A percentile compares a stretch with the other conserved stretches of the same genome.
phyloP scores from a whole-genome alignment of 2,113 vertebrate genomes.

The Pygoscelis antarcticus region DNA sequence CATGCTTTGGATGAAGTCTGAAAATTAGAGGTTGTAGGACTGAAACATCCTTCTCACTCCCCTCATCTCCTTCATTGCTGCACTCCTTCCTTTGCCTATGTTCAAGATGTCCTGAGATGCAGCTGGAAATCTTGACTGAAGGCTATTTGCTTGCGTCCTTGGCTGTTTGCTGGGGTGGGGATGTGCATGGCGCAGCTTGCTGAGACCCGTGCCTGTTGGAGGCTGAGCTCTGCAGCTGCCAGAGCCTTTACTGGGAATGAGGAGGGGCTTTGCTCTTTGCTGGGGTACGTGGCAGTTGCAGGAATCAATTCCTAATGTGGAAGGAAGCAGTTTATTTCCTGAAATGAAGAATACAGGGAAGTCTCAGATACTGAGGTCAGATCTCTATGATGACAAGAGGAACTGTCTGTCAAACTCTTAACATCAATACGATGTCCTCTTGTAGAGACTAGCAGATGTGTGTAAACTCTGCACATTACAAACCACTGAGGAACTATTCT shows the following conservation, averaged over 20 bases:
- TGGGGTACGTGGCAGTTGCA: not conserved
- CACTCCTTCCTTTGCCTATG: not conserved
- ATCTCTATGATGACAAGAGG: not conserved
- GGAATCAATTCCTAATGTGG: not conserved
- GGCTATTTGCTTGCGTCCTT: not conserved
- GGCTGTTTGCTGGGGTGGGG: not conserved
- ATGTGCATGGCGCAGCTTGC: not conserved
- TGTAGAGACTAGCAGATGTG: not conserved
- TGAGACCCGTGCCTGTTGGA: not conserved
- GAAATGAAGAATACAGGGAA: not conserved
- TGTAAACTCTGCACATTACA: not conserved
- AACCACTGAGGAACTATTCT: not conserved
- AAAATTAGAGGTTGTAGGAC: not conserved
- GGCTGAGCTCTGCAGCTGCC: not conserved
- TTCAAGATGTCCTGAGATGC: not conserved
- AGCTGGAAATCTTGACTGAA: not conserved
- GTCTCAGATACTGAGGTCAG: not conserved
- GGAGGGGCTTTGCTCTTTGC: not conserved
- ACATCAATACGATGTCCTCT: not conserved
- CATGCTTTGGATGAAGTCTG: not conserved
- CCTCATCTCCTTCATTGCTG: not conserved
- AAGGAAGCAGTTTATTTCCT: not conserved
- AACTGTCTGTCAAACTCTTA: not conserved
- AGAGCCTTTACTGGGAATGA: not conserved
- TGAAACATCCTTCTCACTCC: not conserved